These are phyloP conservation scores for Candoia aspera DNA, from an alignment of 2,113 vertebrate species.

Conservation along the genomic window DNA sequence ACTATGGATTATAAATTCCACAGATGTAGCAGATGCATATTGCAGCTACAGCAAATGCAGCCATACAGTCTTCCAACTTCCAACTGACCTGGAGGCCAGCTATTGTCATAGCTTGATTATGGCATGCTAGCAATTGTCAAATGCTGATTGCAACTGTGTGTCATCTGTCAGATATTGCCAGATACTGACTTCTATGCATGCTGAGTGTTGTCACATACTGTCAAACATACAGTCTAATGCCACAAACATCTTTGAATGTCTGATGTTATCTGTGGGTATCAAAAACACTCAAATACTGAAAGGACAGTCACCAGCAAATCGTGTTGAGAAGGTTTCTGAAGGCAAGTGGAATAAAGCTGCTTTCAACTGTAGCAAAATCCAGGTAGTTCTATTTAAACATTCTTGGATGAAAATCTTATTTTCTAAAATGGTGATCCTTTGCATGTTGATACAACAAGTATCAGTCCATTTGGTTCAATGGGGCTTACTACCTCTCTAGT, in stretches of 20 bases:
- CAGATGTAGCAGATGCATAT: background rate
- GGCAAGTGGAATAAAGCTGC: background rate
- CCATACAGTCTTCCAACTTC: background rate
- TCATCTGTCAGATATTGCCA: background rate
- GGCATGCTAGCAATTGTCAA: background rate
- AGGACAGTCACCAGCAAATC: background rate
- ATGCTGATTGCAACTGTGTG: background rate
- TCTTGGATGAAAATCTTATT: background rate
- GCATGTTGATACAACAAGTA: background rate
- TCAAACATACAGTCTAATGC: background rate
- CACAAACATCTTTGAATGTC: background rate
- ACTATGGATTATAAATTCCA: background rate
- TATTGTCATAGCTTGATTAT: background rate
- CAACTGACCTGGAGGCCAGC: background rate
- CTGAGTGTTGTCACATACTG: background rate
- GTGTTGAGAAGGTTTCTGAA: background rate
- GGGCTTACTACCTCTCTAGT: background rate
- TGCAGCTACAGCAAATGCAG: background rate
- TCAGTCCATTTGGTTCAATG: background rate
- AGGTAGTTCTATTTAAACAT: background rate
- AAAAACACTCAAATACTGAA: background rate
- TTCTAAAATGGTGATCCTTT: background rate
- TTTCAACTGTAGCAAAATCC: background rate
- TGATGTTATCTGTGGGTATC: background rate
- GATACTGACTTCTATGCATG: background rate